Conservation (phyloP, 1,140 invertebrate species). For the Euura lappo region DNA sequence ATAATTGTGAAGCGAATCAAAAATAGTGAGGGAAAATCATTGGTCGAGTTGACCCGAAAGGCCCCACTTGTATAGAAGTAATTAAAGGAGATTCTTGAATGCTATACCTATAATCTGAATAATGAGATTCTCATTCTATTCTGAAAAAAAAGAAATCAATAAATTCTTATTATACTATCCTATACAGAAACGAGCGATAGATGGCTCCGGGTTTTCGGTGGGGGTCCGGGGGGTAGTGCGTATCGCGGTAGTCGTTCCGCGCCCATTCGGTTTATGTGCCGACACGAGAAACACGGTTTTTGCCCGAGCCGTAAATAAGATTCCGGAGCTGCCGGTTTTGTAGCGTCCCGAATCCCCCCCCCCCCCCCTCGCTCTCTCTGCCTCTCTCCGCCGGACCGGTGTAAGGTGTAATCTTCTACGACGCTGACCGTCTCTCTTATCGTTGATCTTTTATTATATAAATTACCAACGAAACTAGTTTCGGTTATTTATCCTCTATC, state of each 20-base stretch:
- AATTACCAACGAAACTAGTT: constrained; percentile 7
- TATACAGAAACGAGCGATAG: too few species aligned
- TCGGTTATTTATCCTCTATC: constrained; percentile 2
- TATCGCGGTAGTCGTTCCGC: background rate
- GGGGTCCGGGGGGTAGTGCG: background rate
- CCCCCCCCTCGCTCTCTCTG: background rate
- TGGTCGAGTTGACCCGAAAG: too few species aligned
- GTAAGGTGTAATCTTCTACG: constrained; percentile 5
- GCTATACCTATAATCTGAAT: too few species aligned
- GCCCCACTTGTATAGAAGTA: too few species aligned
- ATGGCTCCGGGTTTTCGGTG: too few species aligned
- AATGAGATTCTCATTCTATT: too few species aligned
- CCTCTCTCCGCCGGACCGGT: background rate
- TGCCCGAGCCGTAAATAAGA: constrained; percentile 2
- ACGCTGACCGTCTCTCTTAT: background rate
- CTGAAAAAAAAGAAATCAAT: too few species aligned
- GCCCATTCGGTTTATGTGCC: background rate
- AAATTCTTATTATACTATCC: too few species aligned
- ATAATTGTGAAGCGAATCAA: too few species aligned
- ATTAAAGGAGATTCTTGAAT: too few species aligned
- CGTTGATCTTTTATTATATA: constrained; percentile 6
- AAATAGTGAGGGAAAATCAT: too few species aligned
- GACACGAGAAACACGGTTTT: constrained; percentile 4
- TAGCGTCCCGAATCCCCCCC: background rate
- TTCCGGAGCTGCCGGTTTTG: background rate